Percentiles rank a stretch among this genome's conserved stretches.
phyloP scores from a whole-genome alignment of 2,888 invertebrate species.

The Osmoderma eremita region DNA sequence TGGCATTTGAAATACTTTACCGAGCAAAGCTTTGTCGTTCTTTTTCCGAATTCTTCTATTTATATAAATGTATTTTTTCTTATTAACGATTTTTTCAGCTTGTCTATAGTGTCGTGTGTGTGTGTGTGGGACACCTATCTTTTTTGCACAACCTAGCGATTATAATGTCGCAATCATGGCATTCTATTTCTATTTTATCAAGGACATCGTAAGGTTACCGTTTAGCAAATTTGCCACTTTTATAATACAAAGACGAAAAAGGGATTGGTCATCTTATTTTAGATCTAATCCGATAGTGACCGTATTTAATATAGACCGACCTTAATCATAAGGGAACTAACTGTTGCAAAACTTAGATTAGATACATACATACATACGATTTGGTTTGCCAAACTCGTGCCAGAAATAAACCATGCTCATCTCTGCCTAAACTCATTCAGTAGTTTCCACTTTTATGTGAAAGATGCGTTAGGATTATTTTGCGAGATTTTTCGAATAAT shows the following conservation, averaged over 20 bases:
- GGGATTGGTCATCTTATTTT: too few relatives aligned
- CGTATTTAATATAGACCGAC: too few relatives aligned
- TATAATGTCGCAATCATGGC: neutral
- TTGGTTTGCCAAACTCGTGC: conserved; percentile 49
- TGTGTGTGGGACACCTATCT: conserved; percentile 12
- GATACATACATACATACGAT: conserved; percentile 2
- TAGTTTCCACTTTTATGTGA: conserved; percentile 43
- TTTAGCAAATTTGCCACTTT: neutral
- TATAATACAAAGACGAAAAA: neutral
- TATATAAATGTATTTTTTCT: neutral
- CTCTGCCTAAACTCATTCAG: conserved; percentile 43
- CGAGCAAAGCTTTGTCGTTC: neutral
- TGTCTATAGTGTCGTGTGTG: neutral
- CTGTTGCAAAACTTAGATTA: neutral
- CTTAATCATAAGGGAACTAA: neutral
- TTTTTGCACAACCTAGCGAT: conserved; percentile 17
- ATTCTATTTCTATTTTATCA: conserved; percentile 5
- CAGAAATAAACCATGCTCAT: conserved; percentile 50
- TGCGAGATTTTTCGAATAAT: too few relatives aligned
- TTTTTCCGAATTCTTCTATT: neutral
- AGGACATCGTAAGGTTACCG: neutral
- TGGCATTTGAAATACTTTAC: neutral
- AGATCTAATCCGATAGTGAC: neutral
- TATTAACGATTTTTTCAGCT: neutral
- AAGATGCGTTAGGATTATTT: conserved; percentile 20